A percentile compares a stretch with the other conserved stretches of the same genome.
Conservation (phyloP, 2,888 invertebrate species). For the Trichopoda pennipes region DNA sequence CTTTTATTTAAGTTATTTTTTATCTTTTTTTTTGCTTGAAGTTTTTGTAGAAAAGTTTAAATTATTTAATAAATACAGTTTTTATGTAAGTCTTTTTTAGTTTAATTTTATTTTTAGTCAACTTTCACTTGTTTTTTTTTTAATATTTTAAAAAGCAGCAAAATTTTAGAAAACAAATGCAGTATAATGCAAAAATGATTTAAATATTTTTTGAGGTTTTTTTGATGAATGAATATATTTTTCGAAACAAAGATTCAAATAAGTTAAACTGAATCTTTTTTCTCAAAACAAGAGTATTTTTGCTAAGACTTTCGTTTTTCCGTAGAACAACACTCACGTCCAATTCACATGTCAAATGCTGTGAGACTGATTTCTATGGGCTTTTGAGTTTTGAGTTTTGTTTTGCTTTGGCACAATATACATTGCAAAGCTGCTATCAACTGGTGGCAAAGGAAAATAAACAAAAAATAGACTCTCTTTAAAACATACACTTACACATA, state of each 20-base stretch:
- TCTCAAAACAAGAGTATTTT: conserved; percentile 49
- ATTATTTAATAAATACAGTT: conserved; percentile 58
- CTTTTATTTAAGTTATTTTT: not conserved
- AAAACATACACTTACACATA: not conserved
- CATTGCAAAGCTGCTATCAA: conserved; percentile 50
- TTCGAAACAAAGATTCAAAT: conserved; percentile 69
- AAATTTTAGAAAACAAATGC: conserved; percentile 27
- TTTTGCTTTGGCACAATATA: conserved; percentile 57
- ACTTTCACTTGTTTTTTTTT: conserved; percentile 69
- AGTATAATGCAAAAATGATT: conserved; percentile 26
- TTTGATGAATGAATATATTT: conserved; percentile 36
- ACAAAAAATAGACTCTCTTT: conserved; percentile 18
- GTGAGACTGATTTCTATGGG: conserved; percentile 75
- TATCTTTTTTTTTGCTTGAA: not conserved
- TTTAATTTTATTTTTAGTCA: conserved; percentile 39
- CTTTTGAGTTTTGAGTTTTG: not conserved
- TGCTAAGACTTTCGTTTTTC: conserved; percentile 45
- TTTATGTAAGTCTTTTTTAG: conserved; percentile 49
- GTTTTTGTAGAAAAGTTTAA: conserved; percentile 21
- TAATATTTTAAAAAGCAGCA: not conserved
- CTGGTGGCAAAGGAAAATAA: conserved; percentile 13
- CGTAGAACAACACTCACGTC: conserved; percentile 70
- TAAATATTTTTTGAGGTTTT: not conserved
- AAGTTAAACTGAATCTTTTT: conserved; percentile 70
- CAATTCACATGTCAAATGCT: conserved; percentile 78